Conservation (phyloP, 2,888 invertebrate genomes). For the Xestia c-nigrum region DNA sequence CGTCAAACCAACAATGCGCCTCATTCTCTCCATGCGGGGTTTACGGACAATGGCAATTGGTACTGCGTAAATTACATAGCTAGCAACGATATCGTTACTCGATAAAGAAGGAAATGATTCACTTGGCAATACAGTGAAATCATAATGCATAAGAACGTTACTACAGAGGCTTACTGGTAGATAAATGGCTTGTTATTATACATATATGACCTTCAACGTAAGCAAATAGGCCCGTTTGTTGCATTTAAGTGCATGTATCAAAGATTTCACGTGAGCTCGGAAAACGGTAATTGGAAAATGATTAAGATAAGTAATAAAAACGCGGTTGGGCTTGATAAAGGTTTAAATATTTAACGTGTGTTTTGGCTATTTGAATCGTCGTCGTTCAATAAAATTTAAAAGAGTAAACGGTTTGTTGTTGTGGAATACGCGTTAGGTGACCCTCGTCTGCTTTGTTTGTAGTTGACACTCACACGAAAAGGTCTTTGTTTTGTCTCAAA, state of each 20-base stretch:
- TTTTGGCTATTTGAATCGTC: too few species aligned
- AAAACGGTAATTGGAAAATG: constrained; percentile 27
- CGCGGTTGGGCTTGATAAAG: not conserved
- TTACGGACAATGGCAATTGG: constrained; percentile 38
- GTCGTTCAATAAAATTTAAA: constrained; percentile 11
- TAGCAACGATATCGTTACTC: constrained; percentile 38
- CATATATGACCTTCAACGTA: constrained; percentile 29
- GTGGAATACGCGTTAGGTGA: constrained; percentile 14
- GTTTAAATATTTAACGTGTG: constrained; percentile 6
- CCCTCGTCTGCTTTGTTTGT: constrained; percentile 18
- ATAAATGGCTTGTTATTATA: constrained; percentile 29
- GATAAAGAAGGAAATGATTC: constrained; percentile 55
- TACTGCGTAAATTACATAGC: constrained; percentile 32
- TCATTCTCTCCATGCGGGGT: constrained; percentile 16
- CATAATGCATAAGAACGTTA: constrained; percentile 37
- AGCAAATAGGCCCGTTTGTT: constrained; percentile 9
- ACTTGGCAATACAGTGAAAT: constrained; percentile 50
- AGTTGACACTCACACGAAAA: constrained; percentile 23
- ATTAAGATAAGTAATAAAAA: constrained; percentile 10
- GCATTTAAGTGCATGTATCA: constrained; percentile 22
- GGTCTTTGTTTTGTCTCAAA: constrained; percentile 33
- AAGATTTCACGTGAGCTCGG: constrained; percentile 12
- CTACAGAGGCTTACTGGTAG: constrained; percentile 4
- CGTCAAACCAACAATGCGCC: constrained; percentile 30
- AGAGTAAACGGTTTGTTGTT: constrained; percentile 26